phyloP scores from a whole-genome alignment of 92 coral and sea anemone genomes.

The Ricordea florida region DNA sequence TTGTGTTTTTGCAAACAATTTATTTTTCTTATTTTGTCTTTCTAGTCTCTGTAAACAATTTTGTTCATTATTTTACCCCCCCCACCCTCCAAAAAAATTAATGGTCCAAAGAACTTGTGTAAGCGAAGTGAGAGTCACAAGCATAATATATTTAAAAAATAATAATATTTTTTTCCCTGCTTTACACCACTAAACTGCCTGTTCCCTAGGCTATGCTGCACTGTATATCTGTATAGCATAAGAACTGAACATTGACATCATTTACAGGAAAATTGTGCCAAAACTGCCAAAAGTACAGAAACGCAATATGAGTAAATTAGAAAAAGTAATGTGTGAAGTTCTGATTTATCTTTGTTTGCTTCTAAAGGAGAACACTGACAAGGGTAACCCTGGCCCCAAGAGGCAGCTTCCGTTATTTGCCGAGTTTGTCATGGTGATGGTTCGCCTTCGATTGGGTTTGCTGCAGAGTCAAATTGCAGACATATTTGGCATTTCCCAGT shows the following conservation, averaged over 20 bases:
- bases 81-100: too few relatives aligned
- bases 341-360: not conserved
- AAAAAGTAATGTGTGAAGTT: not conserved
- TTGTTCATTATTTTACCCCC: too few relatives aligned
- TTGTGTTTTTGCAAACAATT: too few relatives aligned
- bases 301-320: too few relatives aligned
- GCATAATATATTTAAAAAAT: not conserved
- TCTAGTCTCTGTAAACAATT: too few relatives aligned
- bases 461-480: constrained; percentile 16
- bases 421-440: constrained; percentile 36
- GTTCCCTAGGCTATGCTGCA: constrained; percentile 2
- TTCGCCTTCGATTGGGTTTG: constrained; percentile 17
- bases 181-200: constrained; percentile 12
- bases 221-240: not conserved
- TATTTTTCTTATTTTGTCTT: too few relatives aligned
- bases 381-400: constrained; percentile 25
- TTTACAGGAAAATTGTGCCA: too few relatives aligned
- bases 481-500: not conserved
- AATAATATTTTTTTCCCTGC: not conserved
- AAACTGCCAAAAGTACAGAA: too few relatives aligned
- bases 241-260: not conserved
- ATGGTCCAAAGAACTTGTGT: not conserved
- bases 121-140: constrained; percentile 12
- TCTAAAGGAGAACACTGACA: constrained; percentile 13
- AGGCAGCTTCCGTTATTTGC: constrained; percentile 35